phyloP scores from a whole-genome alignment of 1,140 invertebrate genomes.

The Muscidifurax raptorellus region DNA sequence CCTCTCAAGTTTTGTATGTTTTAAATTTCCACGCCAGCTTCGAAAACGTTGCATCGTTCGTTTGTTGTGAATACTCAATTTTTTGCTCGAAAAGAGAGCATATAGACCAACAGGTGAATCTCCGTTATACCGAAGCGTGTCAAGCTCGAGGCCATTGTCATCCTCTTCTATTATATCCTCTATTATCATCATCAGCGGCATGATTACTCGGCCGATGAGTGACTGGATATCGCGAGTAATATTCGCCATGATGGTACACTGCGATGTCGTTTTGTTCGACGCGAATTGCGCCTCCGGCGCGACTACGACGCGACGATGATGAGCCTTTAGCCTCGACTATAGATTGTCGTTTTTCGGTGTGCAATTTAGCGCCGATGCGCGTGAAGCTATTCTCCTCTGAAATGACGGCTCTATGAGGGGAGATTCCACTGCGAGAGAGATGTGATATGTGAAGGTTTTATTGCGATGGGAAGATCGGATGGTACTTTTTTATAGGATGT shows the following conservation, averaged over 20 bases:
- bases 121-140: neutral
- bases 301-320: neutral
- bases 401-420: neutral
- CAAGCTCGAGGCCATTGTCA: neutral
- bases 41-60: neutral
- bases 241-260: too few species aligned
- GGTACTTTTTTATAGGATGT: too few species aligned
- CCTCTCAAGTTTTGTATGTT: too few species aligned
- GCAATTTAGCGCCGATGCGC: neutral
- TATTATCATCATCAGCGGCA: neutral
- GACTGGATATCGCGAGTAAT: too few species aligned
- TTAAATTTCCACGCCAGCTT: too few species aligned
- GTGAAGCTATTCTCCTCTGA: neutral
- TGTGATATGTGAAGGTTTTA: too few species aligned
- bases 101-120: neutral
- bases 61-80: too few species aligned
- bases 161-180: too few species aligned
- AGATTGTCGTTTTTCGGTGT: neutral
- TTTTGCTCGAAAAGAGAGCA: too few species aligned
- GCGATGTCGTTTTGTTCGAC: neutral
- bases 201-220: too few species aligned
- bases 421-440: too few species aligned
- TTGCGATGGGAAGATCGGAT: too few species aligned
- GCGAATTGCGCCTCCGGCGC: neutral
- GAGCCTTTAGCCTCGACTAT: neutral